Evolutionary conservation across 2,797 vertebrate genomes (phyloP).

Genomic region (Peromyscus eremicus): DNA sequence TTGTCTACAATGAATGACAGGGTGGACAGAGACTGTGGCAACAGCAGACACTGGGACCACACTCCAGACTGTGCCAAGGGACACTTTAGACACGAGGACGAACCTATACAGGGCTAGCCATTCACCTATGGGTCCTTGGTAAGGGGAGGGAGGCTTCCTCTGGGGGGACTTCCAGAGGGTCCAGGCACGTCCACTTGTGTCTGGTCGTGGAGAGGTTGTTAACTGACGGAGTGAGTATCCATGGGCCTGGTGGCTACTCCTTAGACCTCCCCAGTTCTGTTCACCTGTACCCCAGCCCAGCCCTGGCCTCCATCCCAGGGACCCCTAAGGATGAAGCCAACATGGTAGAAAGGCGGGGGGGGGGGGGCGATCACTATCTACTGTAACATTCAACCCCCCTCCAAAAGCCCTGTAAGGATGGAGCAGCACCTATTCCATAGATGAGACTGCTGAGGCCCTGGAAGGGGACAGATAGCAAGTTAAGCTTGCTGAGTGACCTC

Average conservation of each 20-base stretch:
- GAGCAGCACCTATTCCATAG: background rate
- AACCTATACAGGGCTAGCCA: background rate
- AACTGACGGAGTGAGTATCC: background rate
- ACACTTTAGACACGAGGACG: background rate
- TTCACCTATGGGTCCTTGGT: fast-evolving
- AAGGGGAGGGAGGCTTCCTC: background rate
- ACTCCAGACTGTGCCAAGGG: background rate
- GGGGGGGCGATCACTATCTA: background rate
- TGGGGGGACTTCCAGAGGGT: fast-evolving
- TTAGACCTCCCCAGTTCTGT: background rate
- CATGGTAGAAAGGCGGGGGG: background rate
- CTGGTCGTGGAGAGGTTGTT: background rate
- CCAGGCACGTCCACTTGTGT: background rate
- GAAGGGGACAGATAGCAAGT: background rate
- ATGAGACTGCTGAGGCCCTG: too few species aligned
- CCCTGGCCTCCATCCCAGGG: background rate
- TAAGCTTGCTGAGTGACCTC: background rate
- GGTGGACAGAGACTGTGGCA: background rate
- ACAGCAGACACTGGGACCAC: background rate
- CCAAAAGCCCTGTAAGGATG: background rate
- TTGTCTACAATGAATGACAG: constrained; percentile 12
- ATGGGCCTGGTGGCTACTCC: background rate
- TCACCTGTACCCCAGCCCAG: background rate
- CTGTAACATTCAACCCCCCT: background rate
- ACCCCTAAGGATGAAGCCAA: background rate